phyloP scores from a whole-genome alignment of 2,797 vertebrate species.

The Margarornis squamiger region DNA sequence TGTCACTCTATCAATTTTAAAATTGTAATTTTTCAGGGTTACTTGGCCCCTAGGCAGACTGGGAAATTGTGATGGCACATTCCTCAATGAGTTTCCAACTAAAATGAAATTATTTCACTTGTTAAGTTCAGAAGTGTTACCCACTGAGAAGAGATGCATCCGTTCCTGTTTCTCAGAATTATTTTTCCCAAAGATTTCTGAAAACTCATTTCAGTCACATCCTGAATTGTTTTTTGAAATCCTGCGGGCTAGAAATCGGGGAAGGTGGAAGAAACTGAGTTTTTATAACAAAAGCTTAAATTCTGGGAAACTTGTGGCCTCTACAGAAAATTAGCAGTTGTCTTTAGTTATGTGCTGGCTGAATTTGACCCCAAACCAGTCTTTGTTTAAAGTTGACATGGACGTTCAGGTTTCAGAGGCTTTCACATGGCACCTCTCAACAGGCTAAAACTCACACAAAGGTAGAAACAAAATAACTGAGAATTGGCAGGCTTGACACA shows the following conservation, averaged over 20 bases:
- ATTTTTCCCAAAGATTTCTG: neutral
- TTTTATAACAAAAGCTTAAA: neutral
- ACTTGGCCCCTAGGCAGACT: neutral
- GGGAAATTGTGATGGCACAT: neutral
- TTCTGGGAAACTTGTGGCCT: neutral
- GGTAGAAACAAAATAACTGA: neutral
- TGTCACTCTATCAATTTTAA: neutral
- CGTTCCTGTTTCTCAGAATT: neutral
- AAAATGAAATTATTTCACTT: neutral
- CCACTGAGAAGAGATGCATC: neutral
- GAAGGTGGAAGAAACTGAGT: neutral
- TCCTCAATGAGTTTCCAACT: neutral
- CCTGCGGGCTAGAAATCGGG: neutral
- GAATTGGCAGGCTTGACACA: neutral
- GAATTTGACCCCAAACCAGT: neutral
- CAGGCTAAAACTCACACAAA: neutral
- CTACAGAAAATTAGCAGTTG: neutral
- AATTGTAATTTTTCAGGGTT: neutral
- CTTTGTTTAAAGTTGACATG: neutral
- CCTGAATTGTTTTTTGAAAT: slow-evolving; percentile 1
- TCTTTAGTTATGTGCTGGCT: neutral
- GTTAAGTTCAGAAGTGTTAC: neutral
- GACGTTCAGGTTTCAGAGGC: neutral
- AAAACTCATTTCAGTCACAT: neutral
- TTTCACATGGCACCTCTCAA: neutral